Conservation (phyloP, 1,140 invertebrate species). For the Latrodectus geometricus region DNA sequence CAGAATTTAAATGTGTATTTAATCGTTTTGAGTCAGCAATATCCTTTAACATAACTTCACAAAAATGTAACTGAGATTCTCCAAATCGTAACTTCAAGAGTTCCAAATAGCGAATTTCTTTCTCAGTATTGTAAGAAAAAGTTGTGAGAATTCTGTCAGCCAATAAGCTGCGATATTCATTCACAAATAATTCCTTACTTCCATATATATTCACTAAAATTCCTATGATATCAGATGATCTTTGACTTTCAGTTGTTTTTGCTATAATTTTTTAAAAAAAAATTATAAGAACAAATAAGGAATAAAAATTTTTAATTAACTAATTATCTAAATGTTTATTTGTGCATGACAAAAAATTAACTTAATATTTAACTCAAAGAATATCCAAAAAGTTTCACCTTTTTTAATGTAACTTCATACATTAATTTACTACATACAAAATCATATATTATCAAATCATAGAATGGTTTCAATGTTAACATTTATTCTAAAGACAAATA, state of each 20-base stretch:
- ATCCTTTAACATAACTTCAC: conserved; percentile 99
- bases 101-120: conserved; percentile 95
- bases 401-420: too few species aligned
- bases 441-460: too few species aligned
- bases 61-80: conserved; percentile 94
- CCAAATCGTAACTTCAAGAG: conserved; percentile 95
- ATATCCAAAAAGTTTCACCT: too few species aligned
- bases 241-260: conserved; percentile 60
- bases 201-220: conserved; percentile 99
- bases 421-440: too few species aligned
- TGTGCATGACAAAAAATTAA: neutral
- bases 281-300: neutral
- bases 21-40: conserved; percentile 84
- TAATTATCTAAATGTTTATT: neutral
- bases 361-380: too few species aligned
- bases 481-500: too few species aligned
- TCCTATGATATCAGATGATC: conserved; percentile 92
- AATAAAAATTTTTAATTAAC: neutral
- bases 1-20: conserved; percentile 85
- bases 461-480: too few species aligned
- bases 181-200: conserved; percentile 97
- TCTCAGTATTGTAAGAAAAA: conserved; percentile 88
- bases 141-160: conserved; percentile 92
- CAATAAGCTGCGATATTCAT: conserved; percentile 94
- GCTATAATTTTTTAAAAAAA: conserved; percentile 34